Evolutionary conservation across 1,140 invertebrate species (phyloP), one percentile per base, ranked within the genome.

Genomic region (Coenobita brevimanus): DNA sequence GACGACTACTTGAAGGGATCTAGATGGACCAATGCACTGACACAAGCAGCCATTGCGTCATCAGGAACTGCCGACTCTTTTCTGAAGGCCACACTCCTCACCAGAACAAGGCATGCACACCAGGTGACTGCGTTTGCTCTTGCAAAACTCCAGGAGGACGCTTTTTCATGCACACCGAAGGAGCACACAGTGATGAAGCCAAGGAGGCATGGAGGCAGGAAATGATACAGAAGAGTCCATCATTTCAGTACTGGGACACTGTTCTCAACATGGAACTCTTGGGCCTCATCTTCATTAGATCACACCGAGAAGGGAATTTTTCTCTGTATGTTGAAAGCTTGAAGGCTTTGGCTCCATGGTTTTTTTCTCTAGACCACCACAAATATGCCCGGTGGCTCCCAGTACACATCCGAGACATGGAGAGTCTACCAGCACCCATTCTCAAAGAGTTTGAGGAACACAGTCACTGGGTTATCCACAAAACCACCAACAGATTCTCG

Each of bases 201-300:
- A 46, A 54, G 73, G 82, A 73, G 15, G 67, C 67, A n/a, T 73
- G 82, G 67, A 38, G 15, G 57, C 67, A 84, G 15, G 24, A 84
- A 15, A 54, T 84, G 43, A 24, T 73, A 0, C 46, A 33, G 54
- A 84, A 84, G 43, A 73, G 67, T 17, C 82, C 67, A 13, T 8
- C 83, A 67, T 86, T 67, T 64, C 73, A 86, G 33, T 79, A 86
- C 21, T 78, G 83, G 73, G 83, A 54, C 30, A 82, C 80, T 6
- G n/a, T 82, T 15, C 80, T 82, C 3, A 82, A 27, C 15, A 50
- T 81, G 71, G 43, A 73, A 84, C 3, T 33, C 50, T n/a, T n/a
- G n/a, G n/a, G n/a, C n/a, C n/a, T n/a, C n/a, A n/a, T n/a, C n/a
- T n/a, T n/a, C n/a, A n/a, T n/a, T n/a, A n/a, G n/a, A n/a, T n/a